Evolutionary conservation across 1,140 invertebrate genomes (phyloP), one percentile per base, ranked within the genome.

Genomic region (Globodera rostochiensis): DNA sequence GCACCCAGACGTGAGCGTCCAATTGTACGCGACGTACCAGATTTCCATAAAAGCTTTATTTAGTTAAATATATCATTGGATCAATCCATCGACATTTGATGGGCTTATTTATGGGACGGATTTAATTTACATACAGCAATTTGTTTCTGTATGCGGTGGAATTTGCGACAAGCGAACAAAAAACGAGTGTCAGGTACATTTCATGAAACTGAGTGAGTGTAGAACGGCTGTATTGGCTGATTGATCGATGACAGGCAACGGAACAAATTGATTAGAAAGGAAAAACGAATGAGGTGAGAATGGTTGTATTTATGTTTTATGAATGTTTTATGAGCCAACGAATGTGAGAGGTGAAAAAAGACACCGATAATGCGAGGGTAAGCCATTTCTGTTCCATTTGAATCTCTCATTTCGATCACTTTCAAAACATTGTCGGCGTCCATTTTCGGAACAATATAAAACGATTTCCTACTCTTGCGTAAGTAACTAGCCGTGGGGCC

Each of bases 261-360:
- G 47, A 78, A 78, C 64, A 66, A 49, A 66, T 11, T 66, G 67
- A 66, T 25, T 64, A 21, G 57, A 70, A 60, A 49, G 9, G 49
- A 69, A 66, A 19, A 7, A 19, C 46, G 8, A 15, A 64, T 69
- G 64, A 78, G 64, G 76, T 69, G 66, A 67, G 45, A 78, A 78
- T 69, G 76, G 76, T 78, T 78, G 76, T 78, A 77, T 77, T 69
- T 36, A 75, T 25, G 60, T 49, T 49, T 5, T n/a, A 57, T n/a
- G 6, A 36, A 74, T 11, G 36, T 5, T 57, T 47, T 46, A 49
- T 45, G 19, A 75, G 73, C 73, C 60, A 50, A 66, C 45, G 46
- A 7, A 36, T n/a, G 45, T 36, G 45, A 50, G 67, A 66, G n/a
- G 46, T 19, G 64, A 11, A n/a, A 74, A 74, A 6, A 7, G 53